Evolutionary conservation across 2,797 vertebrate species (phyloP).

Genomic region (Sebastes iracundus): DNA sequence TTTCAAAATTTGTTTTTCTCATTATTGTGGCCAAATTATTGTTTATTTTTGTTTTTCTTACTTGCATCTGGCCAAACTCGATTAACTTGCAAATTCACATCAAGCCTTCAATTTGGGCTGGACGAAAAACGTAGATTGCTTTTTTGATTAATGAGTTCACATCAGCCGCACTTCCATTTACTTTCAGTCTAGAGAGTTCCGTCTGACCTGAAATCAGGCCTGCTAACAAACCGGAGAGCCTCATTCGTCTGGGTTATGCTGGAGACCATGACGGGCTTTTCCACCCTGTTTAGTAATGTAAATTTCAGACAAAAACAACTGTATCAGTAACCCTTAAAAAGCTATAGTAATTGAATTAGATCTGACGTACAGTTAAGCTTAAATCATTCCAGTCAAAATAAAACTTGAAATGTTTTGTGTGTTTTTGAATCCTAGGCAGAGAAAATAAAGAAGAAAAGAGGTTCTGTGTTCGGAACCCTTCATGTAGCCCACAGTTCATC

Average conservation of each 20-base stretch:
- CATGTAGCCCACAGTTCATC: slow-evolving; percentile 98
- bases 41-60: neutral
- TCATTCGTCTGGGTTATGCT: neutral
- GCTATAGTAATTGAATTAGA: neutral
- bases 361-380: too few species aligned
- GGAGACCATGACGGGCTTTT: too few species aligned
- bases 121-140: neutral
- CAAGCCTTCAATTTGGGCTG: neutral
- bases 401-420: neutral
- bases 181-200: neutral
- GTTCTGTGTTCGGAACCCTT: slow-evolving; percentile 94
- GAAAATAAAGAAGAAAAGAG: slow-evolving; percentile 98
- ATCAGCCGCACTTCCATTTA: neutral
- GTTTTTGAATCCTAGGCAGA: slow-evolving; percentile 87
- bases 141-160: neutral
- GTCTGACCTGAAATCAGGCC: neutral
- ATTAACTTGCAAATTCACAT: neutral
- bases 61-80: neutral
- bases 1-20: neutral
- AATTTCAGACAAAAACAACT: neutral
- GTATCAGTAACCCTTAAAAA: neutral
- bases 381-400: neutral
- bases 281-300: neutral
- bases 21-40: neutral
- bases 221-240: neutral